A percentile compares a stretch with the other conserved stretches of the same genome.
These are phyloP conservation scores for Pangasius djambal DNA, from an alignment of 2,797 vertebrate genomes.

Conservation along the genomic window DNA sequence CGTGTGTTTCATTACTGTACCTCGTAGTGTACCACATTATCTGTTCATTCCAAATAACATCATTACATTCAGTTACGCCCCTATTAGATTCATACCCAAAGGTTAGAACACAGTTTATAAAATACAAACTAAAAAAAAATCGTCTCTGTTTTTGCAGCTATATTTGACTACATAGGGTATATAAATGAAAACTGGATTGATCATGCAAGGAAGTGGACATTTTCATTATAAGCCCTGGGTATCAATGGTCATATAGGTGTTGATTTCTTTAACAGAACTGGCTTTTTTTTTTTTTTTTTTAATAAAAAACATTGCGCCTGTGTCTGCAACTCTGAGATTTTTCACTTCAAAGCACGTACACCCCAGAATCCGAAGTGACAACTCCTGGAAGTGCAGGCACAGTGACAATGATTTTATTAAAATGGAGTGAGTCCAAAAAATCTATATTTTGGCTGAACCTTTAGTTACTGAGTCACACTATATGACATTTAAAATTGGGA, in stretches of 20 bases:
- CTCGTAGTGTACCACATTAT: neutral
- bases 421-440: slow-evolving; percentile 3
- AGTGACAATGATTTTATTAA: slow-evolving; percentile 22
- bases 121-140: neutral
- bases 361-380: neutral
- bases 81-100: neutral
- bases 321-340: slow-evolving; percentile 1
- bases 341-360: neutral
- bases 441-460: slow-evolving; percentile 22
- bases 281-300: neutral
- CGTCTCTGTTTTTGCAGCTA: neutral
- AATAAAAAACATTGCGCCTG: neutral
- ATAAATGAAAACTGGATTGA: neutral
- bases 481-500: neutral
- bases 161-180: neutral
- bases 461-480: neutral
- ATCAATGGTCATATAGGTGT: neutral
- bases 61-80: neutral
- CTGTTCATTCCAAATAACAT: neutral
- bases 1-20: neutral
- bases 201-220: neutral
- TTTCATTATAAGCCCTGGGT: neutral
- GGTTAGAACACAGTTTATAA: neutral
- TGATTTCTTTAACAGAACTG: neutral
- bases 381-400: neutral